Percentiles rank a stretch among this genome's conserved stretches.
These are phyloP conservation scores for Myathropa florea DNA, from an alignment of 2,888 invertebrate species.

Conservation along the genomic window DNA sequence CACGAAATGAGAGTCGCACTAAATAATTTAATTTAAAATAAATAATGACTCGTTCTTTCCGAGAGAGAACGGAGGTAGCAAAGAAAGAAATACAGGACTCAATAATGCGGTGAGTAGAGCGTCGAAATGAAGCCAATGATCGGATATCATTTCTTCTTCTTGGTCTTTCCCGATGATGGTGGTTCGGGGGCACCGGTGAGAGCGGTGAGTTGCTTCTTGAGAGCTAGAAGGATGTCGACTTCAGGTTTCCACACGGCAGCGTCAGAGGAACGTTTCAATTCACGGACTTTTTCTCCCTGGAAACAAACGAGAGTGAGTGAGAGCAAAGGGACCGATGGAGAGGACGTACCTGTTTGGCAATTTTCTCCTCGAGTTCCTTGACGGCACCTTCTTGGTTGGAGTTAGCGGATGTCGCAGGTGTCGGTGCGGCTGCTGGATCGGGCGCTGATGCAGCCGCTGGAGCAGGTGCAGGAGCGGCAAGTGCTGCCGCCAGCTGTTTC, in stretches of 20 bases:
- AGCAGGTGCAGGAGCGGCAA: constrained; percentile 56
- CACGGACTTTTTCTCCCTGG: constrained; percentile 87
- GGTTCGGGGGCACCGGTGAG: constrained; percentile 74
- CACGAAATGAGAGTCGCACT: constrained; percentile 17
- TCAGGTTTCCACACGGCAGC: constrained; percentile 90
- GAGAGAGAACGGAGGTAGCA: constrained; percentile 13
- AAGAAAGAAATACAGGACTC: constrained; percentile 29
- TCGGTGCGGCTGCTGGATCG: constrained; percentile 6
- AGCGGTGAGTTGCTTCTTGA: constrained; percentile 86
- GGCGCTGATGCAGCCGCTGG: neutral
- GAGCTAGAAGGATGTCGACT: constrained; percentile 86
- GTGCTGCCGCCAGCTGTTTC: constrained; percentile 83
- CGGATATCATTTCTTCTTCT: constrained; percentile 78
- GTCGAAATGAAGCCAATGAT: constrained; percentile 68
- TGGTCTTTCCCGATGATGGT: constrained; percentile 75
- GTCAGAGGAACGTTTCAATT: constrained; percentile 88
- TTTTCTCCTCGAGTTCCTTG: constrained; percentile 83
- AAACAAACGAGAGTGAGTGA: constrained; percentile 78
- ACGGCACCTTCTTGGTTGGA: constrained; percentile 73
- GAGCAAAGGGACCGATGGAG: constrained; percentile 71
- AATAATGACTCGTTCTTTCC: neutral
- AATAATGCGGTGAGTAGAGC: constrained; percentile 71
- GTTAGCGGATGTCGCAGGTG: too few relatives aligned
- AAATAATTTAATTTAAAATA: constrained; percentile 31
- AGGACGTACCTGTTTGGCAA: constrained; percentile 82